phyloP scores from a whole-genome alignment of 2,797 vertebrate species.

The Alfaro cultratus region DNA sequence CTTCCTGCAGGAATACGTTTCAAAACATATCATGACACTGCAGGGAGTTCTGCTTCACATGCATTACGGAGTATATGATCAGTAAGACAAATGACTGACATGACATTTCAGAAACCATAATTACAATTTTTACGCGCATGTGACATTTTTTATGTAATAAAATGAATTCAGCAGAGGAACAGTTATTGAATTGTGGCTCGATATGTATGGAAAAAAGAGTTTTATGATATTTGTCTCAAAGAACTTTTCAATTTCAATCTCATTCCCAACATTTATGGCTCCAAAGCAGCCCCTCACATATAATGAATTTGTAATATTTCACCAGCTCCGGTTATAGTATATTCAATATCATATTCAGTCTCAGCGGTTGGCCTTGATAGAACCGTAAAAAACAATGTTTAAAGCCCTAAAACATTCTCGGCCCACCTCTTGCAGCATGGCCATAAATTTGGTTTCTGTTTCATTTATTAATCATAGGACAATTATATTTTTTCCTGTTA shows the following conservation, averaged over 20 bases:
- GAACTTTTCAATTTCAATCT: conserved; percentile 82
- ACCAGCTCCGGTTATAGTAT: conserved; percentile 62
- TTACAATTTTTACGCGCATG: conserved; percentile 60
- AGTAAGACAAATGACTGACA: conserved; percentile 61
- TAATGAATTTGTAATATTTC: conserved; percentile 78
- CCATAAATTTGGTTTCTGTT: conserved; percentile 58
- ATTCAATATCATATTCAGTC: conserved; percentile 71
- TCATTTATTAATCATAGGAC: conserved; percentile 69
- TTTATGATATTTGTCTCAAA: conserved; percentile 77
- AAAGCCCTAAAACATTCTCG: conserved; percentile 49
- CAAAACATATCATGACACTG: conserved; percentile 23
- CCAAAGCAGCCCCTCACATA: conserved; percentile 73
- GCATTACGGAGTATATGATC: conserved; percentile 43
- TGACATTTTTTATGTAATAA: conserved; percentile 67
- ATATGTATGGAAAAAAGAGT: conserved; percentile 61
- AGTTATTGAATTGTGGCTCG: conserved; percentile 59
- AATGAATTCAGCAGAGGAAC: conserved; percentile 53
- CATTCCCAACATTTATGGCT: conserved; percentile 78
- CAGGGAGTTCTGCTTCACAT: conserved; percentile 1
- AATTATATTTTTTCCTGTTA: conserved; percentile 48
- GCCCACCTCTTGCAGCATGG: conserved; percentile 31
- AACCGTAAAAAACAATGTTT: conserved; percentile 52
- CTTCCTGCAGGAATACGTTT: conserved; percentile 23
- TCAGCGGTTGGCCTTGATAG: conserved; percentile 63
- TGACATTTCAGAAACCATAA: conserved; percentile 72